phyloP scores from a whole-genome alignment of 2,113 vertebrate species.

The Myodes glareolus region DNA sequence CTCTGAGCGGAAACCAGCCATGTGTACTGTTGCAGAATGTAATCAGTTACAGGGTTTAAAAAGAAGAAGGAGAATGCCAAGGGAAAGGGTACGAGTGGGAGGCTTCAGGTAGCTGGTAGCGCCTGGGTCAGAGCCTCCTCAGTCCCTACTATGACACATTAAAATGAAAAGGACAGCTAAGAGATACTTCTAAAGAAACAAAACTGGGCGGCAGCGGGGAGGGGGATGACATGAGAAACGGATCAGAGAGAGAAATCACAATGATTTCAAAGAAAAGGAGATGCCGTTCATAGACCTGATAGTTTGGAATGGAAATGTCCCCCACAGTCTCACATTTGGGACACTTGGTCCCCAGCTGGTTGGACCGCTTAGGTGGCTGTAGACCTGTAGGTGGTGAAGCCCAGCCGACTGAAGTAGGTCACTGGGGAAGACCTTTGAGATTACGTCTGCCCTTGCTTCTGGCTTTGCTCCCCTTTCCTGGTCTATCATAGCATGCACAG shows the following conservation, averaged over 20 bases:
- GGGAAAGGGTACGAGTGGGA: background rate
- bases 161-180: background rate
- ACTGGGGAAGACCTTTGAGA: background rate
- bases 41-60: background rate
- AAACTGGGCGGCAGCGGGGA: background rate
- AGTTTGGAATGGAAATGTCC: too few species aligned
- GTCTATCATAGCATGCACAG: background rate
- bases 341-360: background rate
- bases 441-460: background rate
- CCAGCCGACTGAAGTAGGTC: background rate
- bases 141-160: background rate
- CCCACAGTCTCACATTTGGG: background rate
- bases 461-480: background rate
- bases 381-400: background rate
- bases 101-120: background rate
- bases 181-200: background rate
- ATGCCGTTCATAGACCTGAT: background rate
- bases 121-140: background rate
- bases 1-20: background rate
- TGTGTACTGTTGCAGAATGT: background rate
- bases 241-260: background rate
- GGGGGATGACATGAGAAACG: background rate
- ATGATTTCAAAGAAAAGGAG: constrained; percentile 1
- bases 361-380: background rate
- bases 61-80: background rate